Evolutionary conservation across 1,140 invertebrate species (phyloP).

Genomic region (Brachionus asplanchnoidis): DNA sequence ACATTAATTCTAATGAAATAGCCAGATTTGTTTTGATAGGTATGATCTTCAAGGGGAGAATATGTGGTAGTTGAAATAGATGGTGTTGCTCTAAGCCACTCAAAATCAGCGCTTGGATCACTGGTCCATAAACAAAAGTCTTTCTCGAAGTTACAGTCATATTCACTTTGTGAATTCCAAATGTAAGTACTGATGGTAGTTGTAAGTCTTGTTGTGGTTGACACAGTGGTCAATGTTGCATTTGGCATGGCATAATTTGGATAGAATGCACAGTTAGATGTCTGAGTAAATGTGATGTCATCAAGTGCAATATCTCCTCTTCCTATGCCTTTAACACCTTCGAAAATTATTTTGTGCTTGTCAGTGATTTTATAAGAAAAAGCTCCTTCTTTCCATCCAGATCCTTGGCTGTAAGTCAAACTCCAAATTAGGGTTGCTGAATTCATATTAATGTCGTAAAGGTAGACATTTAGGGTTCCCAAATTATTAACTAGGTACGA

Average conservation of each 20-base stretch:
- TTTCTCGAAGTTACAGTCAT: constrained; percentile 49
- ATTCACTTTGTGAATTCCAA: constrained; percentile 39
- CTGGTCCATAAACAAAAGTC: constrained; percentile 48
- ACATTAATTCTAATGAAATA: constrained; percentile 32
- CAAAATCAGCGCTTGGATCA: constrained; percentile 45
- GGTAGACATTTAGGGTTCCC: constrained; percentile 44
- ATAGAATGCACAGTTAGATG: constrained; percentile 10
- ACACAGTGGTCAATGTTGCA: not conserved
- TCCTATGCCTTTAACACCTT: constrained; percentile 47
- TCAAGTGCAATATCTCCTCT: constrained; percentile 51
- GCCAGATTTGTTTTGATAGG: constrained; percentile 23
- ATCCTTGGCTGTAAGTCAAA: constrained; percentile 47
- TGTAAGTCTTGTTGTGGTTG: not conserved
- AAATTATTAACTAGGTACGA: constrained; percentile 58
- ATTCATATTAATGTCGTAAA: not conserved
- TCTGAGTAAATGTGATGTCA: constrained; percentile 46
- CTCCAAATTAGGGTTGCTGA: constrained; percentile 43
- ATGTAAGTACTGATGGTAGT: not conserved
- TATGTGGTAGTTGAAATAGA: not conserved
- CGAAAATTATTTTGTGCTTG: constrained; percentile 46
- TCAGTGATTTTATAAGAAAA: constrained; percentile 42
- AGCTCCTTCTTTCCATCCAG: constrained; percentile 49
- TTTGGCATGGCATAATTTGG: constrained; percentile 14
- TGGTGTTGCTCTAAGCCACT: constrained; percentile 40
- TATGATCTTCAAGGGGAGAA: constrained; percentile 47